Evolutionary conservation across 2,113 vertebrate genomes (phyloP).

Genomic region (Macrotis lagotis): DNA sequence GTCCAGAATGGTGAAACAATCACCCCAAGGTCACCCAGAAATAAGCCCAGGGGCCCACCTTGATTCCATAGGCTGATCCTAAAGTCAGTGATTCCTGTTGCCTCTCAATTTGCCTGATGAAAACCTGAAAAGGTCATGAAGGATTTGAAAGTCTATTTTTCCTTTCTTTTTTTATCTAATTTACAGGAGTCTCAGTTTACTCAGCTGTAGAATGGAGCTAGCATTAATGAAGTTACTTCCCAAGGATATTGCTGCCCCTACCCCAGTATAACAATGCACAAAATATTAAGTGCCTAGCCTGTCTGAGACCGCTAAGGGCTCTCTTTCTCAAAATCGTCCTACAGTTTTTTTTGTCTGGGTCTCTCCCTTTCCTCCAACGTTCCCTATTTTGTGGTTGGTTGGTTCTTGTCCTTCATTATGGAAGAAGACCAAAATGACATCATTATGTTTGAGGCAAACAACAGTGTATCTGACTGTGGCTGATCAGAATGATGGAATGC

Average conservation of each 20-base stretch:
- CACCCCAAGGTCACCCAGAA: neutral
- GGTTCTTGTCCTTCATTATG: too few relatives aligned
- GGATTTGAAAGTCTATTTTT: neutral
- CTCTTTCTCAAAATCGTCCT: neutral
- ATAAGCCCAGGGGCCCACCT: neutral
- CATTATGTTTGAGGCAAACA: too few relatives aligned
- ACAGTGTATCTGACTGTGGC: too few relatives aligned
- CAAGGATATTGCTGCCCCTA: neutral
- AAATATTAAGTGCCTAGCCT: neutral
- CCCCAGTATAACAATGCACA: neutral
- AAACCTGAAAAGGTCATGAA: neutral
- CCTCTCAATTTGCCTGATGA: neutral
- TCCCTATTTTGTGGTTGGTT: too few relatives aligned
- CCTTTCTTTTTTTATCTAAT: neutral
- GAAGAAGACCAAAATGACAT: too few relatives aligned
- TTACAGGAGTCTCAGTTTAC: neutral
- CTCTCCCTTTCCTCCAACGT: neutral
- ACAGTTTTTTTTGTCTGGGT: neutral
- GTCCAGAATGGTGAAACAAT: neutral
- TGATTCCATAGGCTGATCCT: neutral
- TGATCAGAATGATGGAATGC: too few relatives aligned
- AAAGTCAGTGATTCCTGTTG: neutral
- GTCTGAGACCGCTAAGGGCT: neutral
- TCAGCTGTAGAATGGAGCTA: constrained; percentile 2
- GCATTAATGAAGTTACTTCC: neutral